Conservation (phyloP, 2,113 vertebrate species). For the Harpagus bidentatus region DNA sequence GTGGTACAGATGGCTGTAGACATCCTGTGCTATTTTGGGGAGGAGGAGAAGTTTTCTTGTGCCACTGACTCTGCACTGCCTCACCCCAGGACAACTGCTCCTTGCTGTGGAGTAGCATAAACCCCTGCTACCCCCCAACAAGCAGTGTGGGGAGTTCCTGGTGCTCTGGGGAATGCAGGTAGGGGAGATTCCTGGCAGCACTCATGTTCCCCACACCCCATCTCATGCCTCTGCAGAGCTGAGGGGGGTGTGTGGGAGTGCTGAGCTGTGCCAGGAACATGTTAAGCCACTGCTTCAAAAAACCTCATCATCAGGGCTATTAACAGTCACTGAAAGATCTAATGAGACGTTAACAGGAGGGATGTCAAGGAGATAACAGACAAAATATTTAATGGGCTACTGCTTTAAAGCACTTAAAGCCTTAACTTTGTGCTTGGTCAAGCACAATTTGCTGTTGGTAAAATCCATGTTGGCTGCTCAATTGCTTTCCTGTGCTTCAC, state of each 20-base stretch:
- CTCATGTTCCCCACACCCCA: not conserved
- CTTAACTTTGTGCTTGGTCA: not conserved
- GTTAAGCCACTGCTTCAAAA: not conserved
- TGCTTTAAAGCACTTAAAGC: not conserved
- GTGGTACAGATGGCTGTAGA: not conserved
- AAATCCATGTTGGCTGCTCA: not conserved
- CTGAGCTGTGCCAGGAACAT: not conserved
- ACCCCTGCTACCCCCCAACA: not conserved
- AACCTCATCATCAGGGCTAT: not conserved
- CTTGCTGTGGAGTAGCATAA: not conserved
- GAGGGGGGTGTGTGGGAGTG: not conserved
- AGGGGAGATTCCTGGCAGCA: not conserved
- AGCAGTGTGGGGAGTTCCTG: not conserved
- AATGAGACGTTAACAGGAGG: not conserved
- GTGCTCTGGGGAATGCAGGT: not conserved
- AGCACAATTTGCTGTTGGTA: not conserved
- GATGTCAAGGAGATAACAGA: not conserved
- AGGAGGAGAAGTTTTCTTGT: not conserved
- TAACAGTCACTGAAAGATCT: not conserved
- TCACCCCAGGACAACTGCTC: not conserved
- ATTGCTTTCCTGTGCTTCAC: not conserved
- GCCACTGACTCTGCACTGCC: not conserved
- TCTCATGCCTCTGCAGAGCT: not conserved
- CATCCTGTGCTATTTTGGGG: not conserved
- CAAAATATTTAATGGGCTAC: not conserved